Evolutionary conservation across 2,113 vertebrate species (phyloP).

Genomic region (Leptodactylus fuscus): DNA sequence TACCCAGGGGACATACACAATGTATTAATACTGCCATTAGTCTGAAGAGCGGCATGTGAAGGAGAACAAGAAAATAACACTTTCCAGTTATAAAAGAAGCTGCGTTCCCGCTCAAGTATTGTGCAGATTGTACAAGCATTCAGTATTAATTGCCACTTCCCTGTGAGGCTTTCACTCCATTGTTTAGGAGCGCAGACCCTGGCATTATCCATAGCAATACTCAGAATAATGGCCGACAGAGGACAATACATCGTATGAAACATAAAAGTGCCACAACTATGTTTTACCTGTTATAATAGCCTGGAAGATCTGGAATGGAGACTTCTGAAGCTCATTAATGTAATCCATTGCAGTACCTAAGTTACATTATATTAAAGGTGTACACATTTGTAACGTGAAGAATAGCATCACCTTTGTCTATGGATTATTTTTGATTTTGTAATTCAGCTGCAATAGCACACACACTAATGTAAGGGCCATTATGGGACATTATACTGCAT

Average conservation of each 20-base stretch:
- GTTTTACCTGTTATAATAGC: neutral
- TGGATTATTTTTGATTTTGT: too few species aligned
- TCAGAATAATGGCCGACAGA: too few species aligned
- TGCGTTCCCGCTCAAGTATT: slow-evolving; percentile 8
- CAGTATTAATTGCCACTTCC: neutral
- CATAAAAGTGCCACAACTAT: neutral
- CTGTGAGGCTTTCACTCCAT: neutral
- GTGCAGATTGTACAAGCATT: neutral
- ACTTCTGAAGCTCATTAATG: too few species aligned
- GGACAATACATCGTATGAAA: neutral
- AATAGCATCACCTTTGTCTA: too few species aligned
- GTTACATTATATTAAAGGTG: neutral
- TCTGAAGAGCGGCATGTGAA: too few species aligned
- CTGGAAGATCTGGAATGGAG: neutral
- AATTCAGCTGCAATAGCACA: too few species aligned
- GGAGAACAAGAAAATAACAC: slow-evolving; percentile 30
- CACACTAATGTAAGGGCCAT: too few species aligned
- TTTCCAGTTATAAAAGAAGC: neutral
- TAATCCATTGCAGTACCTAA: neutral
- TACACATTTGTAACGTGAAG: neutral
- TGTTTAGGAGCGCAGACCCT: neutral
- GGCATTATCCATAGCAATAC: neutral
- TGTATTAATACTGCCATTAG: neutral
- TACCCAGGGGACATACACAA: neutral
- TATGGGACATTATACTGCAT: too few species aligned